Evolutionary conservation across 2,797 vertebrate species (phyloP).

Genomic region (Allobates femoralis): DNA sequence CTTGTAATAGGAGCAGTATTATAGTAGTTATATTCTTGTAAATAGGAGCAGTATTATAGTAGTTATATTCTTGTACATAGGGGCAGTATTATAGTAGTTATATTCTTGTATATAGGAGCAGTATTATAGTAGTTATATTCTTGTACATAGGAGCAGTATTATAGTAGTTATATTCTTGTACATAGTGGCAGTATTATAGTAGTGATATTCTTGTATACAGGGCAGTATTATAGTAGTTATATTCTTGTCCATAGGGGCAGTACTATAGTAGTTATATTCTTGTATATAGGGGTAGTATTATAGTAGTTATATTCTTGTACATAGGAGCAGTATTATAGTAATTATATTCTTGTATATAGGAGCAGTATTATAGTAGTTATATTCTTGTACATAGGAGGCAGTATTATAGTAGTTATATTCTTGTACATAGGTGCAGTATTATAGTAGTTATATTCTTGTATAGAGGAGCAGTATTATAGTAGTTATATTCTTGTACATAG

Average conservation of each 20-base stretch:
- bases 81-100: neutral
- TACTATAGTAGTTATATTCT: constrained; percentile 1
- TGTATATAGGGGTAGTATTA: neutral
- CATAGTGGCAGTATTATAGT: too few species aligned
- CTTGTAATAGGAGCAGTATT: constrained; percentile 1
- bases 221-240: neutral
- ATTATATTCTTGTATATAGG: neutral
- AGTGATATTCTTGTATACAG: too few species aligned
- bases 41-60: neutral
- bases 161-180: neutral
- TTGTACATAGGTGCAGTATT: neutral
- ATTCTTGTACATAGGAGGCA: neutral
- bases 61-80: constrained; percentile 1
- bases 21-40: constrained; percentile 15
- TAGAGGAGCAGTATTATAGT: neutral
- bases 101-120: constrained; percentile 2
- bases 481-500: neutral
- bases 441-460: neutral
- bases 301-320: neutral
- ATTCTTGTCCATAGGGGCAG: neutral
- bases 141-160: neutral
- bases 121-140: constrained; percentile 2
- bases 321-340: too few species aligned
- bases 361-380: neutral
- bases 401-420: neutral